These are phyloP conservation scores for Mesembrinibis cayennensis DNA, from an alignment of 2,113 vertebrate genomes.

Conservation along the genomic window DNA sequence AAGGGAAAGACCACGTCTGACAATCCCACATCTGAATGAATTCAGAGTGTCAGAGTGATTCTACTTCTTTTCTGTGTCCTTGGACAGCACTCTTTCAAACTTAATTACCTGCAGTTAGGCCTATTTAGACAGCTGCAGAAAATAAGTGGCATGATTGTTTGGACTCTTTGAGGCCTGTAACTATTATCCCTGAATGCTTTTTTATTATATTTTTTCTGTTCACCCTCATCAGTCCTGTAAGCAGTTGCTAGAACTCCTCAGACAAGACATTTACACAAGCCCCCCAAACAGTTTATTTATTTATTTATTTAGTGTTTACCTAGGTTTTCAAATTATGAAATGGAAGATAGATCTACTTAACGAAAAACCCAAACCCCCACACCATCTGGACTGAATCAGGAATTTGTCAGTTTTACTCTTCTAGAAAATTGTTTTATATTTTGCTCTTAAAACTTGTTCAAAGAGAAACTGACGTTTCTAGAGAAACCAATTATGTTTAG, in stretches of 20 bases:
- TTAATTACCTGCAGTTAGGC: background rate
- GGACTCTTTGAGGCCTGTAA: background rate
- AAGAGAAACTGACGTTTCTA: background rate
- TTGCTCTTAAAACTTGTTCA: background rate
- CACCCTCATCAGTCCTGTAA: background rate
- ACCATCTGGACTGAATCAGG: conserved; percentile 8
- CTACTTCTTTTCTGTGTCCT: background rate
- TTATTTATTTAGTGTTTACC: background rate
- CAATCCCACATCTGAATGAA: background rate
- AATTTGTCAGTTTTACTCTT: background rate
- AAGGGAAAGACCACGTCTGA: background rate
- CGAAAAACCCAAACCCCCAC: conserved; percentile 16
- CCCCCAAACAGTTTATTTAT: background rate
- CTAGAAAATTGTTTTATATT: background rate
- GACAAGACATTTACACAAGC: background rate
- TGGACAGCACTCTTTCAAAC: background rate
- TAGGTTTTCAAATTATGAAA: background rate
- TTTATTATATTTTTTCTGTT: background rate
- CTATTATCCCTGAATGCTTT: background rate
- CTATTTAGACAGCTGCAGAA: background rate
- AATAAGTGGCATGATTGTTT: background rate
- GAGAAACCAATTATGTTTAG: background rate
- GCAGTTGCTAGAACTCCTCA: background rate
- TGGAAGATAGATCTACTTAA: background rate
- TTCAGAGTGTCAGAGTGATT: background rate